Base-by-base conservation (phyloP, 1,140 invertebrate genomes). In the Uloborus diversus region DNA sequence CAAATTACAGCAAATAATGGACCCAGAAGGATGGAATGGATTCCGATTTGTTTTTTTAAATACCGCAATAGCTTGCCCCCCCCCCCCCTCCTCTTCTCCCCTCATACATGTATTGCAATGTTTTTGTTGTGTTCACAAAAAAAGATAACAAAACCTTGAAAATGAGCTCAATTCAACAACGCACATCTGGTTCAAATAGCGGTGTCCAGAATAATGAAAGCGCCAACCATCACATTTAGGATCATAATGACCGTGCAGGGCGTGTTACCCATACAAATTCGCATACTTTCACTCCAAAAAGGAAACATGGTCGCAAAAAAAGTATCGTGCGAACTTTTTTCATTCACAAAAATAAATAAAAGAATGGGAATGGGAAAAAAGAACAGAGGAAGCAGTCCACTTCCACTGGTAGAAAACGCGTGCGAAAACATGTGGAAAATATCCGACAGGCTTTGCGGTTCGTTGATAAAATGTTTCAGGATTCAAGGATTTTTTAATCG, bases 401-500 rank as follows among this genome's bases (percentile, higher is more conserved):
- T 70, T 70, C 66, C 66, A 53, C 49, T 57, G 51, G 20, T 56
- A 20, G 7, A 27, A 1, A 70, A 49, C 66, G 66, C 49, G 66
- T 70, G 66, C 66, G 42, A 66, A 66, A 62, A 33, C 59, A 32
- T 35, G n/a, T 11, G 59, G 17, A 62, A 35, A 66, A 66, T 66
- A 20, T 25, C 23, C 64, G 64, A 70, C 66, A 70, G 66, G 66
- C 66, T 56, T 57, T 57, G 66, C 66, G 66, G 66, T 70, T 57
- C 66, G 49, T 33, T 70, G 66, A 37, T 70, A 70, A 70, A 70
- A 23, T 66, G 37, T 66, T 66, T 32, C 66, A 70, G 51, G 32
- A 70, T 70, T 70, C 68, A 70, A 70, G 68, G 68, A 70, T 70
- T 57, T 70, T 23, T 37, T 49, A 47, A 69, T 70, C 49, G 32